Conservation (phyloP, 2,797 vertebrate genomes). For the Catharus ustulatus region DNA sequence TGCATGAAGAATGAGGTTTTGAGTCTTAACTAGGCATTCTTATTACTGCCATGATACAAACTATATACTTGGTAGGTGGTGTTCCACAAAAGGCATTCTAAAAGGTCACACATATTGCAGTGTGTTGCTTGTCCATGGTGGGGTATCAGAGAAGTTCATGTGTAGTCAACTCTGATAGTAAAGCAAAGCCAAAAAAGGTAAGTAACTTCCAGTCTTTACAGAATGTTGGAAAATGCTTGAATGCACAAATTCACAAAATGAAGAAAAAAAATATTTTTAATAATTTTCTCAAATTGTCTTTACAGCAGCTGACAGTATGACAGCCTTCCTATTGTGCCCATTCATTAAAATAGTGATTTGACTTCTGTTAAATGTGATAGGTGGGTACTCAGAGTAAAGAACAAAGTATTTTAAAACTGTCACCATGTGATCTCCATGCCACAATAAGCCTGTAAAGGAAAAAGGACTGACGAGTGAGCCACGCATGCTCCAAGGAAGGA, state of each 20-base stretch:
- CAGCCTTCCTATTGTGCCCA: neutral
- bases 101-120: accelerated
- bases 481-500: accelerated
- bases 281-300: neutral
- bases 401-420: neutral
- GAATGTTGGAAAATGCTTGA: neutral
- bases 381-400: neutral
- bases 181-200: neutral
- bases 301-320: neutral
- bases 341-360: neutral
- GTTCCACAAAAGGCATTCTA: neutral
- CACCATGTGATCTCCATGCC: neutral
- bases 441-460: neutral
- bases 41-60: neutral
- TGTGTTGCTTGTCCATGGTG: neutral
- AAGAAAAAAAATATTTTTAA: neutral
- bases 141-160: neutral
- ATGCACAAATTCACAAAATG: neutral
- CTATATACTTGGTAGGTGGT: neutral
- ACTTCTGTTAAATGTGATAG: neutral
- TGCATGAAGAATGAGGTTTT: neutral
- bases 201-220: neutral
- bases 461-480: neutral
- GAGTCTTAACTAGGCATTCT: neutral
- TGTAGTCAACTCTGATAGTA: neutral